Evolutionary conservation across 2,797 vertebrate species (phyloP).

Genomic region (Pseudocheirus occidentalis): DNA sequence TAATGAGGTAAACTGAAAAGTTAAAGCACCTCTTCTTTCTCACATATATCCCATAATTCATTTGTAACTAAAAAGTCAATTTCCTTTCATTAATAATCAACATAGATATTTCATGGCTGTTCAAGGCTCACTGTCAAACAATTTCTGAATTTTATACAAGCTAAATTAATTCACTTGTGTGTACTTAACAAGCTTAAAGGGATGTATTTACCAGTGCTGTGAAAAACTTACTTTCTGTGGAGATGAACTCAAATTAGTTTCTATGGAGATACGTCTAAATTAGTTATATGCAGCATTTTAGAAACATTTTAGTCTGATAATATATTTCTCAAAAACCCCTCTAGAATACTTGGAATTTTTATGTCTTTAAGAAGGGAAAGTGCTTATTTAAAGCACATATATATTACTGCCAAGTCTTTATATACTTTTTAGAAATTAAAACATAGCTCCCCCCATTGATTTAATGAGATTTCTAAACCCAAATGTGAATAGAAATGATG

Average conservation of each 20-base stretch:
- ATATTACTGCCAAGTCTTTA: neutral
- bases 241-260: conserved; percentile 6
- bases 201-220: neutral
- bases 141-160: neutral
- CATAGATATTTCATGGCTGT: neutral
- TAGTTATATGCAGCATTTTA: neutral
- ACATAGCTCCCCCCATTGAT: neutral
- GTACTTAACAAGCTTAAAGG: neutral
- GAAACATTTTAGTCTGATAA: neutral
- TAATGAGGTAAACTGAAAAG: neutral
- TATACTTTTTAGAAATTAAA: neutral
- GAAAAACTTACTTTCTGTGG: neutral
- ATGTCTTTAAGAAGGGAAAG: neutral
- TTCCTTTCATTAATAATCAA: neutral
- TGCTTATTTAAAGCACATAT: neutral
- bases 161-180: neutral
- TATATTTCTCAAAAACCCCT: neutral
- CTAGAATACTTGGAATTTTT: neutral
- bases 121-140: neutral
- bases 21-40: neutral
- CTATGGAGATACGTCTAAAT: conserved; percentile 1
- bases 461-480: neutral
- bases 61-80: neutral
- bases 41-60: neutral
- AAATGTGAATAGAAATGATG: neutral